These are phyloP conservation scores for Gibbula magus DNA, from an alignment of 2,888 invertebrate species.

Conservation along the genomic window DNA sequence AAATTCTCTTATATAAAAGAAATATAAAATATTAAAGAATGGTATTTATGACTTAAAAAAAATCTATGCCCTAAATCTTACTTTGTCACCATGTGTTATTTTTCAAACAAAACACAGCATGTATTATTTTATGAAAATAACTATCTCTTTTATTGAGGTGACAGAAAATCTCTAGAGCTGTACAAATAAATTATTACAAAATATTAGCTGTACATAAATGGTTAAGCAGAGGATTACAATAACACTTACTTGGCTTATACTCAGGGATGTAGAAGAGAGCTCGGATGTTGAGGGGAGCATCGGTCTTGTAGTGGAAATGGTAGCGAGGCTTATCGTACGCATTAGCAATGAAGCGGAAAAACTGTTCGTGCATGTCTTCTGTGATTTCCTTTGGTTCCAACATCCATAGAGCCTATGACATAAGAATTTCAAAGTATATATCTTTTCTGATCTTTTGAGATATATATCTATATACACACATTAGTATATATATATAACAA, in stretches of 20 bases:
- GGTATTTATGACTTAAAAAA: no score
- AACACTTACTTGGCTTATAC: slow-evolving; percentile 84
- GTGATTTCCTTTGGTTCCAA: slow-evolving; percentile 92
- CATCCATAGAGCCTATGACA: slow-evolving; percentile 88
- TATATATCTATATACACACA: no score
- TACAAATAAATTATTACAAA: no score
- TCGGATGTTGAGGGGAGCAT: slow-evolving; percentile 92
- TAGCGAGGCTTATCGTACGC: slow-evolving; percentile 92
- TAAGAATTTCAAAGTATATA: not conserved
- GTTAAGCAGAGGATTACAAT: not conserved
- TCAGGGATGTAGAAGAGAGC: slow-evolving; percentile 95
- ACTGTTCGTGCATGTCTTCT: slow-evolving; percentile 90
- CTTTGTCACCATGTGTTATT: no score
- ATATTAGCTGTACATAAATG: not conserved
- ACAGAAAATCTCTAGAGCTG: not conserved
- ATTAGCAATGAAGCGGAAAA: slow-evolving; percentile 91
- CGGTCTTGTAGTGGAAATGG: slow-evolving; percentile 92
- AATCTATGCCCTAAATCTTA: no score
- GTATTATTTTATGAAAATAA: no score
- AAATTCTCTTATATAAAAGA: no score
- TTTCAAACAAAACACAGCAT: no score
- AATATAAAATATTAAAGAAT: no score
- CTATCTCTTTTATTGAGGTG: no score
- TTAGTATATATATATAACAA: no score
- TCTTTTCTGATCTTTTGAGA: not conserved